Evolutionary conservation across 2,888 invertebrate genomes (phyloP), one percentile per base, ranked within the genome.

Genomic region (Dicranocentrus wangi): DNA sequence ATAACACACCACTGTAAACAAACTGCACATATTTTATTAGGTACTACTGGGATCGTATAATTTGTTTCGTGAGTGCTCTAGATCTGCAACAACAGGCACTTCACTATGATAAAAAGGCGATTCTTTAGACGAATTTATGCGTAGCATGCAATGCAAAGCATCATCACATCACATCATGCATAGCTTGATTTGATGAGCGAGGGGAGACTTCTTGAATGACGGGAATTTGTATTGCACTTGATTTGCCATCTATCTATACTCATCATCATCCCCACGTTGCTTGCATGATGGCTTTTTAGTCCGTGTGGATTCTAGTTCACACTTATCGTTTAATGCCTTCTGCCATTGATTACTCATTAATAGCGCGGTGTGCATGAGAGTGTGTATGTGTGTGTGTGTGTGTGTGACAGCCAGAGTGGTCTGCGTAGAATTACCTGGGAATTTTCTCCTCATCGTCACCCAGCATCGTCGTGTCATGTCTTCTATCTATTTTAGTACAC

Each of bases 331-430:
- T 58, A 68, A 69, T 73, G 60, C 23, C 73, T 68, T 73, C 61
- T 73, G 60, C 23, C 73, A 73, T 73, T 69, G 80, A 80, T 73
- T 80, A 69, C 17, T 72, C 60, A 69, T 73, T 68, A 28, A 27
- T 80, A 68, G 27, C 32, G 19, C 21, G 27, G 65, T 70, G 47
- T 66, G 47, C 70, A 71, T 78, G 78, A 71, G 66, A 72, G 23
- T 21, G 53, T 25, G 47, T 47, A n/a, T 47, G 47, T n/a, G n/a
- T n/a, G n/a, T n/a, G n/a, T n/a, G n/a, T n/a, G n/a, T n/a, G n/a
- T n/a, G 13, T 7, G 47, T 47, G 47, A n/a, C n/a, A n/a, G n/a
- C n/a, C n/a, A n/a, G 47, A 47, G 47, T 47, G n/a, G n/a, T n/a
- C n/a, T n/a, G n/a, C n/a, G n/a, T n/a, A n/a, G n/a, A n/a, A n/a